Base-by-base conservation (phyloP, 2,113 vertebrate genomes). In the Lathamus discolor region DNA sequence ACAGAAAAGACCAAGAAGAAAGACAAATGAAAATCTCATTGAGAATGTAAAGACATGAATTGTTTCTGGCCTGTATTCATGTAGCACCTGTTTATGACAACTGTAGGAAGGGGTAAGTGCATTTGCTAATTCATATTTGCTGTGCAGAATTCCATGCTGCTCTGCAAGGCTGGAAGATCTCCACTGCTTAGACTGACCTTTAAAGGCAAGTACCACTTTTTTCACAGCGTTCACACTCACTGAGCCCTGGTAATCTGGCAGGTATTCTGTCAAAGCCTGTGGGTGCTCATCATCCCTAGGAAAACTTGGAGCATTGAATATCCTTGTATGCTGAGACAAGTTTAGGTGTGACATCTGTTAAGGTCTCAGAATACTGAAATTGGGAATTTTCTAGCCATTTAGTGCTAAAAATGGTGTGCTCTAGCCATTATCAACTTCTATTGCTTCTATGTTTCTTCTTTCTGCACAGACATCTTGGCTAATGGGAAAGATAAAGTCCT, bases 61-160 rank as follows among this genome's bases (percentile, higher is more conserved):
- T 73, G 25, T 69, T 92, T 63, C 54, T 83, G 81, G 28, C 27
- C 49, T 82, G 28, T 61, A 19, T 85, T 92, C 33, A 18, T 4
- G 7, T 43, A 76, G 88, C 88, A 88, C 64, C 79, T 90, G 72
- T 81, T 92, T 35, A 23, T 75, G 83, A 90, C 59, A 86, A 86
- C 69, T 90, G 73, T 46, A 79, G 72, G 76, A 80, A 80, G 64
- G 82, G 75, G 68, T 67, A 46, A 77, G 82, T 13, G 7, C 33
- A 64, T 75, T 87, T 77, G 33, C 49, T 76, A 57, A 57, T 83
- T 92, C 31, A 5, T 81, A 43, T 92, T 92, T 96, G 39, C 82
- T 76, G 16, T 81, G 72, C 67, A 93, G 87, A 88, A 24, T 31
- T 86, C 85, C 17, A 12, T 67, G 69, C 55, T 87, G 73, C 74